Evolutionary conservation across 2,797 vertebrate genomes (phyloP).

Genomic region (Falco biarmicus): DNA sequence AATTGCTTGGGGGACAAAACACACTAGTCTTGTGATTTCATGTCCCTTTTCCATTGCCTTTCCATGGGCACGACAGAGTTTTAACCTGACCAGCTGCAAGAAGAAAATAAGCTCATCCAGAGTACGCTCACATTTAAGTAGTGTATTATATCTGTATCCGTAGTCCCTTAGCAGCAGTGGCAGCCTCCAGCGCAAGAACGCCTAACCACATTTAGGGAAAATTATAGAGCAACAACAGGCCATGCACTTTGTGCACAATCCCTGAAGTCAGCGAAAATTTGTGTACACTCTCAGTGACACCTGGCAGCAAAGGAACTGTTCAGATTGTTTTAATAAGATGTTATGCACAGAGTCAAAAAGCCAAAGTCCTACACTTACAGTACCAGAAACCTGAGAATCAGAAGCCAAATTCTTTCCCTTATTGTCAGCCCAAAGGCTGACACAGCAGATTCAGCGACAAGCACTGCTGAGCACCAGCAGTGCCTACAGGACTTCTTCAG

Average conservation of each 20-base stretch:
- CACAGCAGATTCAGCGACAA: background rate
- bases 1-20: background rate
- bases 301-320: background rate
- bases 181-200: background rate
- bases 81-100: background rate
- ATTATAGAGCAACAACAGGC: background rate
- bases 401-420: background rate
- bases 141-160: background rate
- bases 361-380: background rate
- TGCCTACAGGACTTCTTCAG: background rate
- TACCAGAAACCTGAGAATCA: background rate
- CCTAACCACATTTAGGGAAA: background rate
- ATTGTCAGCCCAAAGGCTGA: background rate
- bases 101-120: background rate
- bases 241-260: background rate
- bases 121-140: background rate
- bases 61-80: background rate
- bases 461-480: background rate
- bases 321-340: background rate
- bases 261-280: background rate
- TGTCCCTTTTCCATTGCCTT: background rate
- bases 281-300: background rate
- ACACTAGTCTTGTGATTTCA: background rate
- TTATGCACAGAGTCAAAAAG: background rate
- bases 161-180: background rate